Conservation (phyloP, 2,797 vertebrate genomes). For the Apodemus agrarius region DNA sequence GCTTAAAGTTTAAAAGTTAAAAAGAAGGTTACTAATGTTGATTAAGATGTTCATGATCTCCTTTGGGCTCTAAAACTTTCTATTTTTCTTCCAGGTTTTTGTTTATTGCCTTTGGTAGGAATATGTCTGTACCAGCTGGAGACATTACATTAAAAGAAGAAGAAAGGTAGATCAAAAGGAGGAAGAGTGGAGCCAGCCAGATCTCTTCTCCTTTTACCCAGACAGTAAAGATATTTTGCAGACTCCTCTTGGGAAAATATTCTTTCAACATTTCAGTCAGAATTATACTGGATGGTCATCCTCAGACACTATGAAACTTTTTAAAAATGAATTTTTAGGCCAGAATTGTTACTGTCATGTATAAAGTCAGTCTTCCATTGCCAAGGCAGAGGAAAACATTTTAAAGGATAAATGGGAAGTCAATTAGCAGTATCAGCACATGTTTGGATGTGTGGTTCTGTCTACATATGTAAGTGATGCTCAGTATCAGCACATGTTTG, state of each 20-base stretch:
- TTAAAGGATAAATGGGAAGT: not conserved
- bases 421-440: not conserved
- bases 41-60: not conserved
- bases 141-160: not conserved
- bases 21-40: not conserved
- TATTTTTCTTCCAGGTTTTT: not conserved
- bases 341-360: not conserved
- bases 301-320: not conserved
- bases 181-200: not conserved
- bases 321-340: not conserved
- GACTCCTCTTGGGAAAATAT: not conserved
- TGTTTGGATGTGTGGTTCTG: not conserved
- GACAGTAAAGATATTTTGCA: constrained; percentile 23
- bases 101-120: not conserved
- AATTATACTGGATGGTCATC: not conserved
- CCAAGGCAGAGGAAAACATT: not conserved
- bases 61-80: not conserved
- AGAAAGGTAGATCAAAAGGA: not conserved
- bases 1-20: not conserved
- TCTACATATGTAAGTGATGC: not conserved
- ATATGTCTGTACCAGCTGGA: not conserved
- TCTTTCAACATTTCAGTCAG: not conserved
- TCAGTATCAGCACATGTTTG: too few relatives aligned
- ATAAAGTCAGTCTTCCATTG: not conserved
- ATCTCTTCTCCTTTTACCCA: not conserved